Percentiles rank a stretch among this genome's conserved stretches.
phyloP scores from a whole-genome alignment of 2,797 vertebrate genomes.

The Lophius americanus region DNA sequence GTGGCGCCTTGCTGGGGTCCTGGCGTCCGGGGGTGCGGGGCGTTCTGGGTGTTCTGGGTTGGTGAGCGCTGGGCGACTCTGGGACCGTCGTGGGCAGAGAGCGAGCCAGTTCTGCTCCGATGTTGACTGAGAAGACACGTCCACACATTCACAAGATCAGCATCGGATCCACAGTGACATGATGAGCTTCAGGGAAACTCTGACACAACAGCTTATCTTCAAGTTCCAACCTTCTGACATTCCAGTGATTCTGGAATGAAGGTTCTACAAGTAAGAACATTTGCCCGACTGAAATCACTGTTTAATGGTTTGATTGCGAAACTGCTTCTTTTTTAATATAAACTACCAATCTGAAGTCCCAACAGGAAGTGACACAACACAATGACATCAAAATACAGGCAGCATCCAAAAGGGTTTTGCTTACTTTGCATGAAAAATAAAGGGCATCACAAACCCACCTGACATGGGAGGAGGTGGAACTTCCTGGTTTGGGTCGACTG shows the following conservation, averaged over 20 bases:
- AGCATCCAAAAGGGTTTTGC: neutral
- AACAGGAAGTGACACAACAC: too few species aligned
- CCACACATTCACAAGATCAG: neutral
- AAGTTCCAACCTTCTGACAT: too few species aligned
- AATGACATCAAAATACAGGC: neutral
- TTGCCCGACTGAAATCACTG: neutral
- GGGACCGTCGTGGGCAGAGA: slow-evolving; percentile 86
- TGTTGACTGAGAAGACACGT: slow-evolving; percentile 36
- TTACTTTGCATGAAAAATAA: too few species aligned
- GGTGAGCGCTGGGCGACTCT: slow-evolving; percentile 73
- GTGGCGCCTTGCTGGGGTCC: slow-evolving; percentile 89
- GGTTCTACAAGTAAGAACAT: neutral
- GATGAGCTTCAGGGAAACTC: neutral
- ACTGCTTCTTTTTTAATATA: neutral
- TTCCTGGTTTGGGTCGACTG: slow-evolving; percentile 81
- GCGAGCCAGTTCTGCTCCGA: slow-evolving; percentile 69
- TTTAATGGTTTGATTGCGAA: too few species aligned
- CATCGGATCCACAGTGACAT: neutral
- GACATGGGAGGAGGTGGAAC: slow-evolving; percentile 77
- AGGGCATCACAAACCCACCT: slow-evolving; percentile 65
- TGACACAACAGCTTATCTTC: too few species aligned
- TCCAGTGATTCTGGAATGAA: neutral
- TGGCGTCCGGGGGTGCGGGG: slow-evolving; percentile 87
- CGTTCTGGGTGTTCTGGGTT: slow-evolving; percentile 79
- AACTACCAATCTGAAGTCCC: too few species aligned